A percentile compares a stretch with the other conserved stretches of the same genome.
Evolutionary conservation across 1,140 invertebrate genomes (phyloP).

Genomic region (Mycetomoellerius zeteki): DNA sequence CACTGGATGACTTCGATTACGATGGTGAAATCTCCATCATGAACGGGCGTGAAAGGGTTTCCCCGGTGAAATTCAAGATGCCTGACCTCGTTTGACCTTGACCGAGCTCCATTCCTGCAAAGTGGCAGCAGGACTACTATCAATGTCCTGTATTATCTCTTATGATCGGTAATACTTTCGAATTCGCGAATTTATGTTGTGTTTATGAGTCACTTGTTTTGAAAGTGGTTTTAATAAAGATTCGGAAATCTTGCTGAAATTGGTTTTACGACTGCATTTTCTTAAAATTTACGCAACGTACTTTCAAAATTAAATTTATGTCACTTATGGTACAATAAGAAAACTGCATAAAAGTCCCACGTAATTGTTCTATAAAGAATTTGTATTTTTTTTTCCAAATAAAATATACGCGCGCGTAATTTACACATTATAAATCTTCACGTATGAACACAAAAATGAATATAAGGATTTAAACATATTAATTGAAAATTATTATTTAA

Average conservation of each 20-base stretch:
- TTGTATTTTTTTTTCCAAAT: background rate
- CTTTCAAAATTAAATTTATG: background rate
- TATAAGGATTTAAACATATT: background rate
- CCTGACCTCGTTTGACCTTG: slow-evolving; percentile 72
- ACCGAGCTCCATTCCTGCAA: slow-evolving; percentile 51
- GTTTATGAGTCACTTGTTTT: background rate
- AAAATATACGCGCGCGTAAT: background rate
- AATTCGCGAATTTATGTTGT: slow-evolving; percentile 34
- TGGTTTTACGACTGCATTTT: background rate
- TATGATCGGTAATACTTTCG: slow-evolving; percentile 33
- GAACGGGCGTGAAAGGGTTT: slow-evolving; percentile 59
- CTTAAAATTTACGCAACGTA: slow-evolving; percentile 15
- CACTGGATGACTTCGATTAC: slow-evolving; percentile 12
- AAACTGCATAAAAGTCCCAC: background rate
- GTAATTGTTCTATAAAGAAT: background rate
- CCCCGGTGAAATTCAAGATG: slow-evolving; percentile 54
- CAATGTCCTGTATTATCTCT: slow-evolving; percentile 10
- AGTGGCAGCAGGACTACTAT: background rate
- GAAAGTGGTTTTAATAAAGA: slow-evolving; percentile 22
- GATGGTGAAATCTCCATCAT: slow-evolving; percentile 42
- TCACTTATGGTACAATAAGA: background rate
- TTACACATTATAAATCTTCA: background rate
- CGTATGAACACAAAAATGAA: background rate
- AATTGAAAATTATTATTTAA: background rate
- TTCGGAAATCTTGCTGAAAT: background rate